Evolutionary conservation across 2,888 invertebrate species (phyloP).

Genomic region (Standfussiana lucernea): DNA sequence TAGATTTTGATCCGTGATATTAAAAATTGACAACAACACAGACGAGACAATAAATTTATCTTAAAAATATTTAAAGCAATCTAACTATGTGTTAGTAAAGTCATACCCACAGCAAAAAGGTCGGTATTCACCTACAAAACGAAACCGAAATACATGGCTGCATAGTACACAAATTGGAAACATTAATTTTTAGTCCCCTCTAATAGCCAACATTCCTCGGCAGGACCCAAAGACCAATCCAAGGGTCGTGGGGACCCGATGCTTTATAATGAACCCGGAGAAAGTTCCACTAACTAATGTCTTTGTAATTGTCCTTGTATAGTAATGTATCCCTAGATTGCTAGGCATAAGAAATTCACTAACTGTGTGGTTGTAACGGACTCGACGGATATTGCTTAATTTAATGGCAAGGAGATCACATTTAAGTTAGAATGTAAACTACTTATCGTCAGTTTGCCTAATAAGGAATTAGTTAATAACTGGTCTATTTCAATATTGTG

Average conservation of each 20-base stretch:
- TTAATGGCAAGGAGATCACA: slow-evolving; percentile 59
- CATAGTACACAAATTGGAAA: slow-evolving; percentile 69
- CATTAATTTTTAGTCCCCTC: slow-evolving; percentile 75
- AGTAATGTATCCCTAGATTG: slow-evolving; percentile 61
- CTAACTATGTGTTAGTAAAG: slow-evolving; percentile 11
- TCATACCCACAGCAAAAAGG: slow-evolving; percentile 32
- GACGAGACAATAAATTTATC: neutral
- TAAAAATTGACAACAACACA: neutral
- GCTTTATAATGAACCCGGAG: slow-evolving; percentile 79
- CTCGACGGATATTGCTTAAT: slow-evolving; percentile 47
- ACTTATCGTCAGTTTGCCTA: slow-evolving; percentile 31
- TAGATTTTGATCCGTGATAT: neutral
- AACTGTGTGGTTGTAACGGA: slow-evolving; percentile 34
- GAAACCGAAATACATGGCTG: slow-evolving; percentile 30
- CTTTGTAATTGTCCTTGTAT: slow-evolving; percentile 74
- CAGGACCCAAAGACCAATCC: slow-evolving; percentile 68
- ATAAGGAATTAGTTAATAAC: slow-evolving; percentile 42
- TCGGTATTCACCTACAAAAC: slow-evolving; percentile 32
- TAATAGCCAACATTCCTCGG: slow-evolving; percentile 82
- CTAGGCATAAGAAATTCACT: slow-evolving; percentile 59
- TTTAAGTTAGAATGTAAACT: slow-evolving; percentile 65
- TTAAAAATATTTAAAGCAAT: neutral
- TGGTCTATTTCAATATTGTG: slow-evolving; percentile 29
- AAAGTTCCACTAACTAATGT: slow-evolving; percentile 77
- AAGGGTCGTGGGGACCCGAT: slow-evolving; percentile 76